Percentiles rank a stretch among this genome's conserved stretches.
phyloP scores from a whole-genome alignment of 2,797 vertebrate genomes.

The Limnodromus scolopaceus region DNA sequence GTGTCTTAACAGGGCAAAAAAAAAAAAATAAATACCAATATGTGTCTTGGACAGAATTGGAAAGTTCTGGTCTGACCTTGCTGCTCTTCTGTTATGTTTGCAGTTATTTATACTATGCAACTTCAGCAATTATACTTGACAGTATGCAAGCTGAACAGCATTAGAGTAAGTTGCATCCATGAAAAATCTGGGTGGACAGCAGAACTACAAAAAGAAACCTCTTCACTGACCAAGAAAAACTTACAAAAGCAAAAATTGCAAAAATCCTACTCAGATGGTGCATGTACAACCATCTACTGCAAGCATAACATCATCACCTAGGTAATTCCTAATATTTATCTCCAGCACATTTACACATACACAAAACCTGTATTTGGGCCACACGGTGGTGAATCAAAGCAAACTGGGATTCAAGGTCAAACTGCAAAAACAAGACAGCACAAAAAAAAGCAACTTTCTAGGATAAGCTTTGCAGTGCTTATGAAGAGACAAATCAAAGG shows the following conservation, averaged over 20 bases:
- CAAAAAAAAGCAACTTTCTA: neutral
- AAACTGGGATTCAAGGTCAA: neutral
- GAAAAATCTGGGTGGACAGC: neutral
- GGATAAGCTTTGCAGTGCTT: neutral
- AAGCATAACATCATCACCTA: neutral
- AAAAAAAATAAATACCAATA: neutral
- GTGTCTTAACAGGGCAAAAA: neutral
- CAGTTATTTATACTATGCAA: neutral
- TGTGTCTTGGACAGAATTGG: neutral
- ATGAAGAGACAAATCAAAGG: neutral
- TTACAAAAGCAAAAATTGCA: neutral
- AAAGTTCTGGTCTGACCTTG: neutral
- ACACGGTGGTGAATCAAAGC: rapidly evolving
- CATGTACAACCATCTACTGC: rapidly evolving
- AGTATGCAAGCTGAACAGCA: neutral
- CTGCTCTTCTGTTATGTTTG: neutral
- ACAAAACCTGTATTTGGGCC: neutral
- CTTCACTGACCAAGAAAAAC: neutral
- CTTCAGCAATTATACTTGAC: neutral
- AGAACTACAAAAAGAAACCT: neutral
- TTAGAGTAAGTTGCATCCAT: rapidly evolving
- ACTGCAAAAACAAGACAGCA: neutral
- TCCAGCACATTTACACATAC: rapidly evolving
- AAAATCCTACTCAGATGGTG: neutral
- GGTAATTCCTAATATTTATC: rapidly evolving